Base-by-base conservation (phyloP, 37 sponge, comb jelly and placozoan species). In the Halisarca cf. caerulea region DNA sequence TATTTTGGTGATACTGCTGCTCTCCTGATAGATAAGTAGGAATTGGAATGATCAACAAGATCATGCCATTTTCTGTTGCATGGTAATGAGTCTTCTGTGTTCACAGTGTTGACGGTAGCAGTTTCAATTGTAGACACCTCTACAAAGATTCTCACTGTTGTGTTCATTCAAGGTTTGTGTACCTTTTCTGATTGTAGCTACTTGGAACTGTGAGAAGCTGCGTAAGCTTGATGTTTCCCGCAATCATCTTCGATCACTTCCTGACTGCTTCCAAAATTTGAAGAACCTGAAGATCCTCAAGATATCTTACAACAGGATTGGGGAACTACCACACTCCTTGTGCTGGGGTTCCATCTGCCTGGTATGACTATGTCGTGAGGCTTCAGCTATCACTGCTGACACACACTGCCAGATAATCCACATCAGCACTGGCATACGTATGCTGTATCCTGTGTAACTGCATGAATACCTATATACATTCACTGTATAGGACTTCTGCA, bases 141-240 rank as follows among this genome's bases (percentile, higher is more conserved):
- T n/a, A n/a, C n/a, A n/a, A n/a, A n/a, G n/a, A n/a, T n/a, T n/a
- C n/a, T n/a, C n/a, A n/a, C n/a, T n/a, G n/a, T n/a, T n/a, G n/a
- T n/a, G n/a, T n/a, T n/a, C n/a, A n/a, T n/a, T n/a, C n/a, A n/a
- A n/a, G n/a, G 11, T 47, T 47, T 47, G 51, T 47, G 9, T 47
- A 11, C 51, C 6, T 47, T 11, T 47, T 11, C 51, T 11, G 11
- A 11, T 11, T 47, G 9, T 14, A 14, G 58, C 68, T 59, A 39
- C n/a, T 37, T 93, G 94, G 94, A 30, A 18, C 0, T 93, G 94
- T 85, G 88, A 85, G 69, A 86, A 89, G 66, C 86, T 93, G 21
- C 87, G 89, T 80, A 84, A 79, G 39, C 82, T 95, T 25, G 95
- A 95, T 23, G 23, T 95, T 27, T 85, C 88, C 41, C 92, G 88